These are phyloP conservation scores for Brachionus angularis DNA, from an alignment of 1,140 invertebrate species.

Conservation along the genomic window DNA sequence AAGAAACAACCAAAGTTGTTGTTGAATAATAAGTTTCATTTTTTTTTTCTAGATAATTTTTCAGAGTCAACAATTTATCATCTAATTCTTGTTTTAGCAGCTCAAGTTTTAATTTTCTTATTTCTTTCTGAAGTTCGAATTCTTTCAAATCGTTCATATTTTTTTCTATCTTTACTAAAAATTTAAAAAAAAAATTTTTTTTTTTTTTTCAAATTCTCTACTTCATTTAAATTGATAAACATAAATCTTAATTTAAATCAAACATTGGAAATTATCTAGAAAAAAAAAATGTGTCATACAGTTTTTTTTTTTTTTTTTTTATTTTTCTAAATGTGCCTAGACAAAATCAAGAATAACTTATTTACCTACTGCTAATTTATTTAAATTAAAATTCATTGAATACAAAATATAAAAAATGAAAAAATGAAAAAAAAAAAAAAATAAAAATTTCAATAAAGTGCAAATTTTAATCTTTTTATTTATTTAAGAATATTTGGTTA, in stretches of 20 bases:
- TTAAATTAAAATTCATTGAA: too few species aligned
- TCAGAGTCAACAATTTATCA: slow-evolving; percentile 7
- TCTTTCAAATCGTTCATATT: too few species aligned
- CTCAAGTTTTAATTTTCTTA: slow-evolving; percentile 1
- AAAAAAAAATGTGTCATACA: slow-evolving; percentile 40
- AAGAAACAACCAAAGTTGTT: too few species aligned
- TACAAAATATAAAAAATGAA: too few species aligned
- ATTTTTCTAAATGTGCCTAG: too few species aligned
- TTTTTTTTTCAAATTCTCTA: not conserved
- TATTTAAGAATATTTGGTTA: too few species aligned
- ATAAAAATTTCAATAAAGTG: too few species aligned
- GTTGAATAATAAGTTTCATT: not conserved
- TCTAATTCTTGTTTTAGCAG: slow-evolving; percentile 10
- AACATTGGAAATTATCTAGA: slow-evolving; percentile 4
- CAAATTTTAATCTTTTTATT: too few species aligned
- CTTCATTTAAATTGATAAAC: slow-evolving; percentile 14
- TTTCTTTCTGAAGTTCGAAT: slow-evolving; percentile 21
- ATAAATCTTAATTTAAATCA: slow-evolving; percentile 13
- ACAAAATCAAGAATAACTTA: too few species aligned
- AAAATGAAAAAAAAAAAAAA: too few species aligned
- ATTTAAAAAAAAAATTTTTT: not conserved
- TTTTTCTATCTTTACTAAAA: not conserved
- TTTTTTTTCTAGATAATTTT: slow-evolving; percentile 9
- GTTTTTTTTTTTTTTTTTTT: slow-evolving; percentile 20
- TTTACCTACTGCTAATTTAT: slow-evolving; percentile 28